These are phyloP conservation scores for Marcusenius ussheri DNA, from an alignment of 2,113 vertebrate genomes.

Conservation along the genomic window DNA sequence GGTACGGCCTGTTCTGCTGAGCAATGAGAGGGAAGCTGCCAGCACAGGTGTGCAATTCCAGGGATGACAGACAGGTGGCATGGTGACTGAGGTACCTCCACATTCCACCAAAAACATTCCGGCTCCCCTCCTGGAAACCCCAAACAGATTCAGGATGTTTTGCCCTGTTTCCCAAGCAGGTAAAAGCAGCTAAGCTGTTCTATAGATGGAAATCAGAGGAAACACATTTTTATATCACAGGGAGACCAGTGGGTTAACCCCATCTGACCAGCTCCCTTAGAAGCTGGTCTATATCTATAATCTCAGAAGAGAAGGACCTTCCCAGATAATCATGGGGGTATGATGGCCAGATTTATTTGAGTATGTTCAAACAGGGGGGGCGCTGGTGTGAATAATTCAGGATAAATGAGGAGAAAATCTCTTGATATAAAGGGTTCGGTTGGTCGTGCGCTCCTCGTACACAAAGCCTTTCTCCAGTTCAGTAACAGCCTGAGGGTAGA, in stretches of 20 bases:
- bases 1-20: not conserved
- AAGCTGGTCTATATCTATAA: not conserved
- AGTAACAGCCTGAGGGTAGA: not conserved
- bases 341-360: not conserved
- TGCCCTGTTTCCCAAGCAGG: not conserved
- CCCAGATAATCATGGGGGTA: not conserved
- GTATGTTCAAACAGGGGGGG: not conserved
- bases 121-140: not conserved
- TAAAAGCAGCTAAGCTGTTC: not conserved
- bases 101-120: not conserved
- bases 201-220: not conserved
- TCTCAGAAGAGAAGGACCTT: not conserved
- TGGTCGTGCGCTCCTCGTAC: not conserved
- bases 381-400: not conserved
- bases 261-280: not conserved
- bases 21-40: not conserved
- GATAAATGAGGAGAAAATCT: not conserved
- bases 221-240: not conserved
- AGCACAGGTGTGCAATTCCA: not conserved
- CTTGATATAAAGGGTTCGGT: not conserved
- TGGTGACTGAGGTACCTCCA: not conserved
- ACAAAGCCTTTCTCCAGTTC: not conserved
- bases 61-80: not conserved
- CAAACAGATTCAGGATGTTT: not conserved
- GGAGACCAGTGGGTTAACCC: not conserved